Evolutionary conservation across 2,888 invertebrate species (phyloP).

Genomic region (Limnephilus marmoratus): DNA sequence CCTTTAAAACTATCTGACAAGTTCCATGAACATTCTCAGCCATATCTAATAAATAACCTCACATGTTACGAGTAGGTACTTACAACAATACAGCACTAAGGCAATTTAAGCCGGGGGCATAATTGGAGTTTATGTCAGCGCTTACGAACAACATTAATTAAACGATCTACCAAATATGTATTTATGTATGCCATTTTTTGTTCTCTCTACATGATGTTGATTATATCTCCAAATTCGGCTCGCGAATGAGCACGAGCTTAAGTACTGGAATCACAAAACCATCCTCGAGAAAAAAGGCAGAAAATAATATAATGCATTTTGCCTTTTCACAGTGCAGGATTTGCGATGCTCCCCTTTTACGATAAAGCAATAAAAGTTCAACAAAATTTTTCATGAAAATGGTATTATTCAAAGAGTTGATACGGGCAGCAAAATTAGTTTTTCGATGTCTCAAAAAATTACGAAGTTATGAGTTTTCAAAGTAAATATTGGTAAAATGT

Average conservation of each 20-base stretch:
- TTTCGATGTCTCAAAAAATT: too few species aligned
- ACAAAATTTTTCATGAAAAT: too few species aligned
- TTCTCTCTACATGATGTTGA: not conserved
- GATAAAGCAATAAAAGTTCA: too few species aligned
- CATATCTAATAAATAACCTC: not conserved
- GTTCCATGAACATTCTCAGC: not conserved
- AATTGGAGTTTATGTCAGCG: constrained; percentile 34
- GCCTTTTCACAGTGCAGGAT: too few species aligned
- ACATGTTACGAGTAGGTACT: not conserved
- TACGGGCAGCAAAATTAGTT: too few species aligned
- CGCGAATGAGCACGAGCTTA: constrained; percentile 36
- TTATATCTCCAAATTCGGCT: constrained; percentile 33
- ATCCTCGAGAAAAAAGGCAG: not conserved
- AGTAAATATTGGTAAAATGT: too few species aligned
- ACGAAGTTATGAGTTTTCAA: too few species aligned
- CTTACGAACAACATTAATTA: constrained; percentile 32
- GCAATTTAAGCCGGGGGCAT: constrained; percentile 3
- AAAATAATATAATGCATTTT: not conserved
- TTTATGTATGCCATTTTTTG: constrained; percentile 46
- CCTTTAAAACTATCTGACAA: not conserved
- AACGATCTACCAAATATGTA: constrained; percentile 8
- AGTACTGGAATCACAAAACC: constrained; percentile 12
- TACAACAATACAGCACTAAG: not conserved
- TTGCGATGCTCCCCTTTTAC: too few species aligned
- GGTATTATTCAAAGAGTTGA: too few species aligned